Conservation (phyloP, 2,888 invertebrate genomes). For the Diloba caeruleocephala region DNA sequence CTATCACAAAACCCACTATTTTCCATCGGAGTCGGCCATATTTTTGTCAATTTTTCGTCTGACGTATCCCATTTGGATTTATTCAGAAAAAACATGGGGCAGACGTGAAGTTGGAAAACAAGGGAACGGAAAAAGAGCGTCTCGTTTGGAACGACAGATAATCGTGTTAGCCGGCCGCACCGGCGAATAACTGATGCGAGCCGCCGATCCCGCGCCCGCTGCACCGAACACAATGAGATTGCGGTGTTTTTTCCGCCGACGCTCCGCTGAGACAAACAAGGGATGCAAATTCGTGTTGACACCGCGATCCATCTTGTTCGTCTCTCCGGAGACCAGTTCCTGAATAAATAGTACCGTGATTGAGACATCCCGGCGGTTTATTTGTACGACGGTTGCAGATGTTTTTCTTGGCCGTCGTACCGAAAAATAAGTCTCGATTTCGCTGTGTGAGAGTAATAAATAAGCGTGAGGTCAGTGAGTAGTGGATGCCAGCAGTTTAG, state of each 20-base stretch:
- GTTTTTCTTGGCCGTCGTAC: constrained; percentile 67
- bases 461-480: constrained; percentile 72
- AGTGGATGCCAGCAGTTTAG: constrained; percentile 78
- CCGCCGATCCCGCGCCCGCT: constrained; percentile 69
- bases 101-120: constrained; percentile 87
- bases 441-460: constrained; percentile 65
- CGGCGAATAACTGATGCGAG: constrained; percentile 85
- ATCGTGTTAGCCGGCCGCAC: constrained; percentile 87
- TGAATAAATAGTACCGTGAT: constrained; percentile 85
- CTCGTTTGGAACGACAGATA: constrained; percentile 87
- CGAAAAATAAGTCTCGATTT: constrained; percentile 66
- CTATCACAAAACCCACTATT: constrained; percentile 86
- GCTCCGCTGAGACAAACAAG: constrained; percentile 86
- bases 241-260: constrained; percentile 85
- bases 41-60: constrained; percentile 89
- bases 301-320: constrained; percentile 88
- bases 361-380: constrained; percentile 78
- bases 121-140: constrained; percentile 86
- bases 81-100: constrained; percentile 87
- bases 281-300: constrained; percentile 89
- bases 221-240: constrained; percentile 86
- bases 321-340: constrained; percentile 83
- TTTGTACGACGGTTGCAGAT: constrained; percentile 74
- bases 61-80: constrained; percentile 88
- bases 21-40: constrained; percentile 83